Evolutionary conservation across 2,113 vertebrate species (phyloP), one percentile per base, ranked within the genome.

Genomic region (Thymallus thymallus): DNA sequence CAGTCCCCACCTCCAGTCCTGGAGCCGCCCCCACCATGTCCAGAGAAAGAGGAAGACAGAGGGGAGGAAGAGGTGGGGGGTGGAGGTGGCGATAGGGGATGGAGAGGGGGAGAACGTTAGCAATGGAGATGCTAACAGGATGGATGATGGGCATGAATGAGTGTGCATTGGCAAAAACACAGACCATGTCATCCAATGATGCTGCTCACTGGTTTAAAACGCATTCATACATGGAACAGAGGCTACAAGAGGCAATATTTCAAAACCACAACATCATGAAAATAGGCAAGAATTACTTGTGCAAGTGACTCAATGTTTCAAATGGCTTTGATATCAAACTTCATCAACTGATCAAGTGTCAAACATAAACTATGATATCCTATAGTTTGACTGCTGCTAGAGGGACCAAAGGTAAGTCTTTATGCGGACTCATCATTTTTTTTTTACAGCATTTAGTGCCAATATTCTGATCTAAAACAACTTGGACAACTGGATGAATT

Each of bases 81-180:
- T 20, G n/a, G 70, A 60, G 32, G 29, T 12, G n/a, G 29, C 18
- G n/a, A 65, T 55, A 26, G 62, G 56, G 18, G 78, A 72, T 23
- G 61, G 24, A 48, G 76, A 82, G 18, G 76, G 64, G 23, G 81
- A 85, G 35, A 80, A 80, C 35, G 41, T 85, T 22, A 85, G 75
- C 73, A 85, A 87, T 4, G 85, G 85, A 5, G 81, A 85, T 26
- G 68, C 85, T 24, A 83, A 81, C 69, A 85, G 75, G 77, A 80
- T 74, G 68, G 79, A 83, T 20, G 14, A 10, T 24, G 77, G 74
- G 30, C 30, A 71, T 29, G 76, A 81, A 60, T 22, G 58, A n/a
- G 58, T 60, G 16, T 20, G 58, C 20, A n/a, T 60, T 60, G 58
- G 58, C 6, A n/a, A 60, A 23, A 60, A 60, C 58, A 60, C 58